These are phyloP conservation scores for Stomatorhinus walkeri DNA, from an alignment of 2,797 vertebrate genomes.

Conservation along the genomic window DNA sequence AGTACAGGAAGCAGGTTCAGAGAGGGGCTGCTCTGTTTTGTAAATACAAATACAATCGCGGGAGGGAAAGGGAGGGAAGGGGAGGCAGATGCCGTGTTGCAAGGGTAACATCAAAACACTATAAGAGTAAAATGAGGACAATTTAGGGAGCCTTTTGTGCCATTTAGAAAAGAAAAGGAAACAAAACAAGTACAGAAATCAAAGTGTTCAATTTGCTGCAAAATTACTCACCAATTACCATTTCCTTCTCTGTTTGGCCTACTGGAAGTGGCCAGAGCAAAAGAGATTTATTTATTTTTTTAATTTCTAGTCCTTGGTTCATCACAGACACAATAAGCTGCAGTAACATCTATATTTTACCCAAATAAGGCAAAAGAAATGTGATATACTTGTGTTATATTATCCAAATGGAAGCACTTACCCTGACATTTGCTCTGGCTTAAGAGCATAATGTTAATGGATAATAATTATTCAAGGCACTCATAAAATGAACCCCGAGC, in stretches of 20 bases:
- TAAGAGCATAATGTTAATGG: conserved; percentile 9
- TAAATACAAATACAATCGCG: conserved; percentile 54
- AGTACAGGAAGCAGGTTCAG: conserved; percentile 29
- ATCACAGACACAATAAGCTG: neutral
- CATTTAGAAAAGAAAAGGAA: neutral
- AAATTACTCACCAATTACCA: neutral
- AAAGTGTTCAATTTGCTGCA: neutral
- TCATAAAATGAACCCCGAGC: conserved; percentile 63
- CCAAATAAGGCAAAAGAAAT: neutral
- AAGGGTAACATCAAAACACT: neutral
- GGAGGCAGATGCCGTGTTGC: neutral
- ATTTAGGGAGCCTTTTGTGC: conserved; percentile 2
- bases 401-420: conserved; percentile 49
- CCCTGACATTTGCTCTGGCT: conserved; percentile 42
- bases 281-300: neutral
- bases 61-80: conserved; percentile 15
- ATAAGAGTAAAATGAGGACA: neutral
- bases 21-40: conserved; percentile 50
- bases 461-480: conserved; percentile 56
- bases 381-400: conserved; percentile 29
- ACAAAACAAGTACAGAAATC: neutral
- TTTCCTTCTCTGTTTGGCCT: neutral
- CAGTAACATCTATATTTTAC: neutral
- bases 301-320: neutral
- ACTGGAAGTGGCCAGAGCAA: neutral